Evolutionary conservation across 2,113 vertebrate species (phyloP).

Genomic region (Nymphicus hollandicus): DNA sequence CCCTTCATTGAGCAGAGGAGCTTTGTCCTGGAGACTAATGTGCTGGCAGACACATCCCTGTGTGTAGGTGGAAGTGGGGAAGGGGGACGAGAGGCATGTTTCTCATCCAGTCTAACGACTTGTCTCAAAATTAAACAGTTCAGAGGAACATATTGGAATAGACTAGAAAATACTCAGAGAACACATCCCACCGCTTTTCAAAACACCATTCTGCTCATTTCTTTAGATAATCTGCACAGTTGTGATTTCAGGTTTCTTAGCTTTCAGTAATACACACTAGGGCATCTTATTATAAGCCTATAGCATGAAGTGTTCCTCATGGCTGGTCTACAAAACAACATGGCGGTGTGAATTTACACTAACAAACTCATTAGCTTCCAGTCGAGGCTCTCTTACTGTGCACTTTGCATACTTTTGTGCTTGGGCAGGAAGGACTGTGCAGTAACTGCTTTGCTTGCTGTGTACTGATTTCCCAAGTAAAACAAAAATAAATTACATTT

Average conservation of each 20-base stretch:
- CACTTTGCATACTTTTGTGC: not conserved
- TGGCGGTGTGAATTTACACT: not conserved
- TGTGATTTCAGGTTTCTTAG: not conserved
- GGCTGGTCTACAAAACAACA: not conserved
- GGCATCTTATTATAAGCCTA: not conserved
- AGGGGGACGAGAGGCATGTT: not conserved
- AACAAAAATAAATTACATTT: not conserved
- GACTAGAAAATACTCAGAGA: not conserved
- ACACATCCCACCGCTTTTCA: not conserved
- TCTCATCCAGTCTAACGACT: not conserved
- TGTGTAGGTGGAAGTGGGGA: rapidly evolving
- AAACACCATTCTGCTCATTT: not conserved
- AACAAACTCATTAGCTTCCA: slow-evolving; percentile 4
- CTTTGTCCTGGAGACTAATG: rapidly evolving
- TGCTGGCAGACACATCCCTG: not conserved
- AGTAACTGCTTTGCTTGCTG: not conserved
- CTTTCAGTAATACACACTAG: not conserved
- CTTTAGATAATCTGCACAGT: not conserved
- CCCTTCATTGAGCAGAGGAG: not conserved
- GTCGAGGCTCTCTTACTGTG: not conserved
- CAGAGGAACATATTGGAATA: not conserved
- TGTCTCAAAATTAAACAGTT: not conserved
- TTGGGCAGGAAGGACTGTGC: not conserved
- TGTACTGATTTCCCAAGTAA: not conserved
- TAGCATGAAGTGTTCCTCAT: not conserved